A percentile compares a stretch with the other conserved stretches of the same genome.
Conservation (phyloP, 1,140 invertebrate species). For the Scaptodrosophila lebanonensis region DNA sequence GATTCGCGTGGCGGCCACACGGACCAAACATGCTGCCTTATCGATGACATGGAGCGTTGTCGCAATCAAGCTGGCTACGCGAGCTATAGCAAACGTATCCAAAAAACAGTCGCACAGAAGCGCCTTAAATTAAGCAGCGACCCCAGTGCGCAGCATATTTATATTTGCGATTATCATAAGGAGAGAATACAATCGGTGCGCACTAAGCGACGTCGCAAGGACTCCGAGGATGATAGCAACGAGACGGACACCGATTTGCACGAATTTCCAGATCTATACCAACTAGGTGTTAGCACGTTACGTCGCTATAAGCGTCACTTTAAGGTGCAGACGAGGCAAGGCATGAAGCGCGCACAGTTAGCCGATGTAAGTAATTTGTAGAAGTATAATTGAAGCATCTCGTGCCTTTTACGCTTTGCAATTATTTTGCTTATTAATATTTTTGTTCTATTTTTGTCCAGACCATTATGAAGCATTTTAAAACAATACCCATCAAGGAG, state of each 20-base stretch:
- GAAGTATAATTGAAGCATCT: no score
- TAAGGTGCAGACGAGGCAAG: conserved; percentile 92
- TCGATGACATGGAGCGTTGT: conserved; percentile 93
- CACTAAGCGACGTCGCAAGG: conserved; percentile 90
- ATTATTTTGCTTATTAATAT: not conserved
- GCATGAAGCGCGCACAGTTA: conserved; percentile 95
- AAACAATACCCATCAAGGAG: conserved; percentile 93
- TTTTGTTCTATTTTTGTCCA: conserved; percentile 73
- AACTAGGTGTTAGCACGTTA: conserved; percentile 94
- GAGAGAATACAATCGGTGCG: conserved; percentile 95
- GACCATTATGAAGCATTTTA: conserved; percentile 96
- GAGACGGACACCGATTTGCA: conserved; percentile 91
- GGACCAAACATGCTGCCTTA: conserved; percentile 95
- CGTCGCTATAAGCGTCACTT: conserved; percentile 95
- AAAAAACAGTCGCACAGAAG: conserved; percentile 95
- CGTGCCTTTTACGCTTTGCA: not conserved
- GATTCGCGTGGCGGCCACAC: conserved; percentile 87
- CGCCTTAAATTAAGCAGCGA: conserved; percentile 93
- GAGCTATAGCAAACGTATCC: conserved; percentile 96
- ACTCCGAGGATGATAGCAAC: conserved; percentile 95
- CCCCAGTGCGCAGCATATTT: conserved; percentile 91
- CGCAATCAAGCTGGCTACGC: conserved; percentile 92
- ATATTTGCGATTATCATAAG: conserved; percentile 98
- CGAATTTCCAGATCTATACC: conserved; percentile 92
- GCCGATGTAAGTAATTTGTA: conserved; percentile 89